Percentiles rank a stretch among this genome's conserved stretches.
Evolutionary conservation across 2,113 vertebrate genomes (phyloP).

Genomic region (Piprites chloris): DNA sequence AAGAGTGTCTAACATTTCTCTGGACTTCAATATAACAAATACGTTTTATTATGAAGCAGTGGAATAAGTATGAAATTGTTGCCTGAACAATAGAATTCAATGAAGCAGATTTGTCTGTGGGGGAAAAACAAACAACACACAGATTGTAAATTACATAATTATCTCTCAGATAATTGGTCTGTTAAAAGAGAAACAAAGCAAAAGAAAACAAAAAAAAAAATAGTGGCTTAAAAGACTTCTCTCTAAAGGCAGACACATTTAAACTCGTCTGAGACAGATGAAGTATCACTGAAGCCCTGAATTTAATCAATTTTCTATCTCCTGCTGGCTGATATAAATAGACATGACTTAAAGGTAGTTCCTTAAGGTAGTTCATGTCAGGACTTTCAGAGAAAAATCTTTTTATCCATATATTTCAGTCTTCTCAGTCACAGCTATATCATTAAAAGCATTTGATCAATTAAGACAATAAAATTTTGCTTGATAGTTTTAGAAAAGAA

Average conservation of each 20-base stretch:
- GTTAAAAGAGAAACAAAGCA: not conserved
- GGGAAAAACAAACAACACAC: not conserved
- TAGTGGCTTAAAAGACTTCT: not conserved
- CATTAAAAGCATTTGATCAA: not conserved
- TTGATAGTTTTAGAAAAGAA: not conserved
- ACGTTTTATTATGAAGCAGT: not conserved
- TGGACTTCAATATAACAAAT: not conserved
- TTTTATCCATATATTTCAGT: not conserved
- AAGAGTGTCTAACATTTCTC: not conserved
- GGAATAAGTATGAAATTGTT: not conserved
- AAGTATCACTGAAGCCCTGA: not conserved
- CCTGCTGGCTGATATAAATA: not conserved
- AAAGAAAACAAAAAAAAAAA: not conserved
- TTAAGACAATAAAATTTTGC: not conserved
- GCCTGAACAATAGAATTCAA: not conserved
- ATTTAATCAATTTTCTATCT: not conserved
- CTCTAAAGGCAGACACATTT: not conserved
- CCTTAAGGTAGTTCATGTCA: not conserved
- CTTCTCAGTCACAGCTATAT: not conserved
- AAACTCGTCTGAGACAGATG: not conserved
- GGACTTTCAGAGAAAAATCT: not conserved
- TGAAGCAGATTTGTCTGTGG: not conserved
- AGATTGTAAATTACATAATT: not conserved
- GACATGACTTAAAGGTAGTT: not conserved
- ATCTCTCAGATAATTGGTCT: not conserved